A percentile compares a stretch with the other conserved stretches of the same genome.
These are phyloP conservation scores for Virgularia gustaviana DNA, from an alignment of 92 coral and sea anemone genomes.

Conservation along the genomic window DNA sequence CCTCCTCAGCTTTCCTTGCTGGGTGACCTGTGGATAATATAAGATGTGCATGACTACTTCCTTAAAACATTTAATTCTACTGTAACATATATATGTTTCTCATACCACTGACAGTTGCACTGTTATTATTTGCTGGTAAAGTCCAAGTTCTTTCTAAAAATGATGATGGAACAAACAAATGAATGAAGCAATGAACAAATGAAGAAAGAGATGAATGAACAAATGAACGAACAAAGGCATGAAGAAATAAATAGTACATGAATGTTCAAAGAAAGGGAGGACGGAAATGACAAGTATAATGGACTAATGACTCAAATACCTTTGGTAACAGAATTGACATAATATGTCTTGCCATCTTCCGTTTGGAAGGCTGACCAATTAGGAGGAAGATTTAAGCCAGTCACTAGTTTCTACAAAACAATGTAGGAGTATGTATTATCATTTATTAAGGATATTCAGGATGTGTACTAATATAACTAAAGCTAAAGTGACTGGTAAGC, in stretches of 20 bases:
- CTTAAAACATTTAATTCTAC: too few species aligned
- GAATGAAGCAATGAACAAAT: too few species aligned
- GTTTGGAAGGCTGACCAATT: conserved; percentile 38
- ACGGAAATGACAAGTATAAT: too few species aligned
- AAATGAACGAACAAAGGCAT: too few species aligned
- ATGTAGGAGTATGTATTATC: background rate
- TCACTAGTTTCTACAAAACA: conserved; percentile 20
- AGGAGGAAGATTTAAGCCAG: conserved; percentile 18
- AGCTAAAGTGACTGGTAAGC: too few species aligned
- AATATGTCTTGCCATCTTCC: conserved; percentile 30
- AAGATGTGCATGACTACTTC: too few species aligned
- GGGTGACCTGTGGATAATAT: background rate
- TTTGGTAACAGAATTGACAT: conserved; percentile 25
- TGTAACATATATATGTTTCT: too few species aligned
- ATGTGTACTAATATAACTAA: too few species aligned
- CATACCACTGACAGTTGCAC: too few species aligned
- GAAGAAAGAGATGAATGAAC: background rate
- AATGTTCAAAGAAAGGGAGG: too few species aligned
- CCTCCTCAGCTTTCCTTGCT: conserved; percentile 1
- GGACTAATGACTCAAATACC: too few species aligned
- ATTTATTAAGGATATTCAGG: background rate
- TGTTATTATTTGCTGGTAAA: conserved; percentile 21
- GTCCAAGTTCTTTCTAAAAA: conserved; percentile 28
- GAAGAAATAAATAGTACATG: too few species aligned
- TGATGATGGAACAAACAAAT: background rate